These are phyloP conservation scores for Drosophila macrothrix DNA, from an alignment of 2,888 invertebrate species.

Conservation along the genomic window DNA sequence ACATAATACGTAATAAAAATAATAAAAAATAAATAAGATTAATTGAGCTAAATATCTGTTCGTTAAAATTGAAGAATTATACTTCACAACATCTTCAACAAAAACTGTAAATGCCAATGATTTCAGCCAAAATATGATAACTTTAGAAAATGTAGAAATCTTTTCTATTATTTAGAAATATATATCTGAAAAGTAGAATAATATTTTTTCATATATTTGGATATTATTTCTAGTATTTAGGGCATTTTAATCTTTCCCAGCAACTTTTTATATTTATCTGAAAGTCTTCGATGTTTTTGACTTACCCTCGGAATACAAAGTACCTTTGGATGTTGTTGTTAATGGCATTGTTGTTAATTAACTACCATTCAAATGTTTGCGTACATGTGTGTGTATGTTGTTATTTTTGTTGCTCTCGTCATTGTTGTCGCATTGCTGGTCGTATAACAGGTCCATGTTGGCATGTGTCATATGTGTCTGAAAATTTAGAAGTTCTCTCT, in stretches of 20 bases:
- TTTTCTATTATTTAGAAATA: neutral
- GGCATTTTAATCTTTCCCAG: neutral
- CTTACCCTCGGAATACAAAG: conserved; percentile 4
- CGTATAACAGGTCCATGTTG: conserved; percentile 57
- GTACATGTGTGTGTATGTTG: conserved; percentile 7
- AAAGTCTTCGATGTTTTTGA: neutral
- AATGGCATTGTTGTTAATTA: conserved; percentile 68
- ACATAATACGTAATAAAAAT: neutral
- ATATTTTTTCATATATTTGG: neutral
- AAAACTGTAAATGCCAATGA: neutral
- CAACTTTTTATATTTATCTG: neutral
- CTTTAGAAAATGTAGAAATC: neutral
- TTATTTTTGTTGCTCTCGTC: conserved; percentile 48
- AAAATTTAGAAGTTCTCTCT: conserved; percentile 15
- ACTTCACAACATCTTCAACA: neutral
- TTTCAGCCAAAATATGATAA: neutral
- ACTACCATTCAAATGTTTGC: conserved; percentile 50
- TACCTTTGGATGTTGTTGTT: conserved; percentile 20
- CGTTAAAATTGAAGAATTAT: neutral
- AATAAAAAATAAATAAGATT: neutral
- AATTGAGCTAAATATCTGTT: neutral
- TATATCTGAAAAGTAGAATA: neutral
- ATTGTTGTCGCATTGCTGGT: conserved; percentile 31
- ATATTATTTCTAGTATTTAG: neutral
- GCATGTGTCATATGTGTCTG: conserved; percentile 34